These are phyloP conservation scores for Myoxocephalus aenaeus DNA, from an alignment of 2,797 vertebrate species.

Conservation along the genomic window DNA sequence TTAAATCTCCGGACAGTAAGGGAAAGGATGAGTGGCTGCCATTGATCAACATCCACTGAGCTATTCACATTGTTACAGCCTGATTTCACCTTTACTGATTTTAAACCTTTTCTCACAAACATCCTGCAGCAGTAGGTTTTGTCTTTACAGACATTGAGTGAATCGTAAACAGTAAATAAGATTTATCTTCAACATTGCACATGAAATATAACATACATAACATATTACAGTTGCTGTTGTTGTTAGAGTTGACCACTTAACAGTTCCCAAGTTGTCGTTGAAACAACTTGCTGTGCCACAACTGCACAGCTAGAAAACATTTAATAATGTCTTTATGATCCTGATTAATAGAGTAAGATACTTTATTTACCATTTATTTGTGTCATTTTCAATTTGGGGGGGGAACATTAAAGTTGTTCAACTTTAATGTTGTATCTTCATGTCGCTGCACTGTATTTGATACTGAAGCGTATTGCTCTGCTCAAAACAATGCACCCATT, in stretches of 20 bases:
- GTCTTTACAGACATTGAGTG: not conserved
- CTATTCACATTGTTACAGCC: not conserved
- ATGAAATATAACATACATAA: not conserved
- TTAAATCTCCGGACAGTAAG: not conserved
- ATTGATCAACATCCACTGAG: slow-evolving; percentile 16
- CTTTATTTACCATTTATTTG: slow-evolving; percentile 34
- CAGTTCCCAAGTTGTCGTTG: not conserved
- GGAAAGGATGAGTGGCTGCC: not conserved
- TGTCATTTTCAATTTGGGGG: slow-evolving; percentile 27
- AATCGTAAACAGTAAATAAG: not conserved
- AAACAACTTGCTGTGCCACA: not conserved
- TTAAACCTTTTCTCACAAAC: slow-evolving; percentile 6
- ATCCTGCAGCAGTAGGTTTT: not conserved
- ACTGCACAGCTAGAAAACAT: not conserved
- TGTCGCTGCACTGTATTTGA: slow-evolving; percentile 34
- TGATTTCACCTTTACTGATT: not conserved
- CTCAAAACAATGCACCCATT: slow-evolving; percentile 37
- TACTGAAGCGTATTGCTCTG: slow-evolving; percentile 30
- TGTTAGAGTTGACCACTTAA: not conserved
- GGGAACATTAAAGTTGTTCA: slow-evolving; percentile 35
- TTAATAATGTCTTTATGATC: too few relatives aligned
- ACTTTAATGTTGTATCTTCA: slow-evolving; percentile 44
- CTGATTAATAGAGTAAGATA: too few relatives aligned
- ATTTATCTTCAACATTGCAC: not conserved
- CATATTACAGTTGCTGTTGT: not conserved